phyloP scores from a whole-genome alignment of 2,888 invertebrate genomes.

The Cataglyphis livida region DNA sequence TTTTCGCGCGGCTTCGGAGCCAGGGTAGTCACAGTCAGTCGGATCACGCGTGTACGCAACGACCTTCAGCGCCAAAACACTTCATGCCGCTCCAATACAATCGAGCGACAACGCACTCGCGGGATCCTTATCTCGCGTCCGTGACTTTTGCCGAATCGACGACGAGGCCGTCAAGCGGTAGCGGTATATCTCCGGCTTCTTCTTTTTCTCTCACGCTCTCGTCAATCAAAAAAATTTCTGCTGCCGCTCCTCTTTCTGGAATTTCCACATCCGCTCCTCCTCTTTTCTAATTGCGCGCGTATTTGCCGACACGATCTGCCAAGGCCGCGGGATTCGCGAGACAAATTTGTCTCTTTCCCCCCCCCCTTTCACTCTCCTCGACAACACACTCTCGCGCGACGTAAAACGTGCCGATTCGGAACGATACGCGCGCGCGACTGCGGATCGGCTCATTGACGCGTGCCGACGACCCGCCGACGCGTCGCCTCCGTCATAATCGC shows the following conservation, averaged over 20 bases:
- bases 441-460: slow-evolving; percentile 4
- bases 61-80: slow-evolving; percentile 23
- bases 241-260: not conserved
- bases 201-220: not conserved
- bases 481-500: slow-evolving; percentile 24
- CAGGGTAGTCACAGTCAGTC: not conserved
- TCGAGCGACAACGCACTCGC: slow-evolving; percentile 32
- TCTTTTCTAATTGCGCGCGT: slow-evolving; percentile 39
- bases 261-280: slow-evolving; percentile 15
- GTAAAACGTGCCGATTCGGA: slow-evolving; percentile 2
- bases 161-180: not conserved
- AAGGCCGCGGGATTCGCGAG: slow-evolving; percentile 8
- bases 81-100: slow-evolving; percentile 30
- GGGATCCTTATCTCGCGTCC: slow-evolving; percentile 42
- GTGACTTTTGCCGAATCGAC: slow-evolving; percentile 30
- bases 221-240: slow-evolving; percentile 7
- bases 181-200: not conserved
- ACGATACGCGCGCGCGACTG: slow-evolving; percentile 39
- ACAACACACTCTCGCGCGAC: not conserved
- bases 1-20: not conserved
- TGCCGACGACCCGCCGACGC: slow-evolving; percentile 47
- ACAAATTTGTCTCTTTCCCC: not conserved
- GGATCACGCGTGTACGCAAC: slow-evolving; percentile 19
- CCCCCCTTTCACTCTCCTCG: not conserved
- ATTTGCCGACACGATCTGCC: slow-evolving; percentile 21